Conservation (phyloP, 2,888 invertebrate genomes). For the Torymus auratus region DNA sequence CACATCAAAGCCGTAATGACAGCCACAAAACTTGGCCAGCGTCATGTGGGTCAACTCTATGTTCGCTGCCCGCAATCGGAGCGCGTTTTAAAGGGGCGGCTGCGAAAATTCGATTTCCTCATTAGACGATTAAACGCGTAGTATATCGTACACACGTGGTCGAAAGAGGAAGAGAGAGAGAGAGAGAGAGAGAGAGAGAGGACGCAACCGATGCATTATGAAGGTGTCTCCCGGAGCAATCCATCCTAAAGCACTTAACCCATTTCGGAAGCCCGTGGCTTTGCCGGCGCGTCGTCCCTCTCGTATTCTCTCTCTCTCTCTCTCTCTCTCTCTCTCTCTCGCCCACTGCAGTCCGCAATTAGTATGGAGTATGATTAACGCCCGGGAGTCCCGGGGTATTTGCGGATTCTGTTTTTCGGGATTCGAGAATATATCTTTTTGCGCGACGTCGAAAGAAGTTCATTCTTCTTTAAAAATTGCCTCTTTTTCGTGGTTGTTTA, state of each 20-base stretch:
- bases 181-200: neutral
- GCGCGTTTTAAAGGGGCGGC: no score
- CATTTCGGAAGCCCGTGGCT: slow-evolving; percentile 29
- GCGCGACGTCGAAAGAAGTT: no score
- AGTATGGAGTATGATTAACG: slow-evolving; percentile 42
- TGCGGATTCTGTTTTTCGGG: neutral
- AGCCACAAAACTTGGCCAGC: no score
- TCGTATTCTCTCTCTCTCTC: neutral
- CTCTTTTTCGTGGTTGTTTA: no score
- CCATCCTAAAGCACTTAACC: slow-evolving; percentile 56
- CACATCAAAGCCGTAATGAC: no score
- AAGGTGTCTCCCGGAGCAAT: slow-evolving; percentile 42
- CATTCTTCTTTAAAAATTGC: no score
- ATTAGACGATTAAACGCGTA: no score
- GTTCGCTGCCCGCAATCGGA: no score
- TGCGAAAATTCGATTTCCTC: no score
- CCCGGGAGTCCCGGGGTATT: neutral
- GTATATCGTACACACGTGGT: no score
- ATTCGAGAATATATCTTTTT: no score
- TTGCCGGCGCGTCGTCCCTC: neutral
- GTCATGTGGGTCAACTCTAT: no score
- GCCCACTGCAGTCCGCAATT: slow-evolving; percentile 19
- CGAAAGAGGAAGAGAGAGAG: neutral
- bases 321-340: slow-evolving; percentile 2
- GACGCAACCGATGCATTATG: slow-evolving; percentile 40